Evolutionary conservation across 2,888 invertebrate species (phyloP).

Genomic region (Drosophila paracracens): DNA sequence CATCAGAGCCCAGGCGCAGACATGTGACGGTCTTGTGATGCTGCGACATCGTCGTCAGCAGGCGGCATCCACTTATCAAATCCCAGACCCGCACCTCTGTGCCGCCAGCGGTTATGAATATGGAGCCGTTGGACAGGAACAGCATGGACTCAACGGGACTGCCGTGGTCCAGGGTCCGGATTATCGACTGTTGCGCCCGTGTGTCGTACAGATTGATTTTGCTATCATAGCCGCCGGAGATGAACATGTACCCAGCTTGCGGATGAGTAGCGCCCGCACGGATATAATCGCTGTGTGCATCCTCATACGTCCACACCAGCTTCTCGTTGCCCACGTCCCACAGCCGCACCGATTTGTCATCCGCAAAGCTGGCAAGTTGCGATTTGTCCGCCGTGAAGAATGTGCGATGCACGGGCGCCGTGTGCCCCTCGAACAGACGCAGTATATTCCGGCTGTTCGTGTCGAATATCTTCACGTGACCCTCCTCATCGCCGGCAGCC

Average conservation of each 20-base stretch:
- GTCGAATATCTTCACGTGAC: conserved; percentile 94
- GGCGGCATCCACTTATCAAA: conserved; percentile 90
- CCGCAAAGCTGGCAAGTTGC: conserved; percentile 94
- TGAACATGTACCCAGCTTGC: conserved; percentile 90
- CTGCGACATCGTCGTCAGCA: conserved; percentile 93
- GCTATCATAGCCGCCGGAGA: conserved; percentile 96
- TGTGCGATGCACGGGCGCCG: conserved; percentile 91
- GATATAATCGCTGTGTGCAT: conserved; percentile 91
- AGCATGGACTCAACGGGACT: conserved; percentile 95
- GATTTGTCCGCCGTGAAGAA: conserved; percentile 92
- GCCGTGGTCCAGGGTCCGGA: conserved; percentile 92
- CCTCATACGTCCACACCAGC: conserved; percentile 88
- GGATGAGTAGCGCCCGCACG: conserved; percentile 93
- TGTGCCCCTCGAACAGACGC: conserved; percentile 94
- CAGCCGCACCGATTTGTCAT: conserved; percentile 93
- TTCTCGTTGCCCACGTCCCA: conserved; percentile 97
- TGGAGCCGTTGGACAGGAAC: conserved; percentile 94
- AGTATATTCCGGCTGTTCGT: conserved; percentile 89
- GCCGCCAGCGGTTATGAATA: conserved; percentile 96
- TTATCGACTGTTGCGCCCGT: conserved; percentile 88
- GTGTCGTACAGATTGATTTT: conserved; percentile 94
- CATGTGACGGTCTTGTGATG: conserved; percentile 98
- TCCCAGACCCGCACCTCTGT: conserved; percentile 98
- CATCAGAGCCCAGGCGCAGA: conserved; percentile 92
- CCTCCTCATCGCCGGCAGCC: conserved; percentile 96